Conservation (phyloP, 2,113 vertebrate genomes). For the Chascanopsetta lugubris region DNA sequence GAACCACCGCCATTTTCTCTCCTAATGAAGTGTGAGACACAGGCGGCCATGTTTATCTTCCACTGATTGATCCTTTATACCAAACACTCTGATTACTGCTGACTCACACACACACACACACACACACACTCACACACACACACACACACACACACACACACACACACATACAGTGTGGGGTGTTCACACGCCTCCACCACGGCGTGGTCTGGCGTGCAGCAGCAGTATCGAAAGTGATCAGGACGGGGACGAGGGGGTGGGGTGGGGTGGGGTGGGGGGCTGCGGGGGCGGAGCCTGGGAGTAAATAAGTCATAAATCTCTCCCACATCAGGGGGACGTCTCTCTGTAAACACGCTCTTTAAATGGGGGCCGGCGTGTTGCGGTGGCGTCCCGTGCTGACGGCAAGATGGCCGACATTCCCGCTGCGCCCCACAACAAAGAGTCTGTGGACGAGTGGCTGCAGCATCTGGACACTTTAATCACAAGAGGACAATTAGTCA, state of each 20-base stretch:
- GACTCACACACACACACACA: constrained; percentile 41
- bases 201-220: constrained; percentile 65
- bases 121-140: constrained; percentile 51
- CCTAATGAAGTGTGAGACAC: constrained; percentile 77
- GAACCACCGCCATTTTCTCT: constrained; percentile 64
- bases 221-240: constrained; percentile 73
- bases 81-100: constrained; percentile 72
- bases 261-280: constrained; percentile 51
- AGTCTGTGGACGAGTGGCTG: constrained; percentile 13
- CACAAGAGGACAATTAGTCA: constrained; percentile 67
- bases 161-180: constrained; percentile 45
- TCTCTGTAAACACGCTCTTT: constrained; percentile 73
- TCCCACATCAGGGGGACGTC: constrained; percentile 65
- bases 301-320: constrained; percentile 82
- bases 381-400: constrained; percentile 61
- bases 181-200: constrained; percentile 75
- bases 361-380: constrained; percentile 48
- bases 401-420: constrained; percentile 69
- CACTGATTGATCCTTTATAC: constrained; percentile 74
- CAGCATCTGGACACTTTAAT: constrained; percentile 74
- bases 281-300: constrained; percentile 50
- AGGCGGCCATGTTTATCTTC: constrained; percentile 75
- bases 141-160: constrained; percentile 37
- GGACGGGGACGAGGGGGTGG: constrained; percentile 52
- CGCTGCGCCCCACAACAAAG: constrained; percentile 74